These are phyloP conservation scores for Operophtera brumata DNA, from an alignment of 2,888 invertebrate genomes.

Conservation along the genomic window DNA sequence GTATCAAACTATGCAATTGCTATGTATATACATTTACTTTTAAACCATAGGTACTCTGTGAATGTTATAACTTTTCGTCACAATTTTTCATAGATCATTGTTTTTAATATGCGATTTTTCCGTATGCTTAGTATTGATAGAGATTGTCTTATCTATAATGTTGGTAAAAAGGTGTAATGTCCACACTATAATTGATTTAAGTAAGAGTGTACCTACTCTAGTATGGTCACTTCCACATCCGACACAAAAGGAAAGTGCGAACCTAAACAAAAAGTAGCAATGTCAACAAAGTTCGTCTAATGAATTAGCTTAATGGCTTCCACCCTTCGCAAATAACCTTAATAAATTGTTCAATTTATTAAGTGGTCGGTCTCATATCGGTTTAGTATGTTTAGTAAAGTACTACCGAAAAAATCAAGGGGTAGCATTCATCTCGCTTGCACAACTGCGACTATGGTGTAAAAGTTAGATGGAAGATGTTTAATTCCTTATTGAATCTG, in stretches of 20 bases:
- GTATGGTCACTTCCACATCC: neutral
- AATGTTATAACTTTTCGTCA: too few relatives aligned
- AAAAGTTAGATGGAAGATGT: conserved; percentile 25
- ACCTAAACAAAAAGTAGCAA: conserved; percentile 13
- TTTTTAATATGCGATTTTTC: too few relatives aligned
- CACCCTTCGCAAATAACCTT: conserved; percentile 63
- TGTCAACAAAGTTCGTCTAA: conserved; percentile 36
- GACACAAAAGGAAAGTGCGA: neutral
- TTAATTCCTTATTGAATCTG: conserved; percentile 31
- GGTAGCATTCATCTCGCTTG: conserved; percentile 28
- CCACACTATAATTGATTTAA: neutral
- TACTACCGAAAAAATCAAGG: conserved; percentile 25
- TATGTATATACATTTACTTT: too few relatives aligned
- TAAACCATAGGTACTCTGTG: too few relatives aligned
- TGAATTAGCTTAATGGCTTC: conserved; percentile 38
- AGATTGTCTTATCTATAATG: neutral
- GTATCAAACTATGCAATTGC: too few relatives aligned
- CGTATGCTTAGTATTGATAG: neutral
- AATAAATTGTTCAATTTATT: conserved; percentile 78
- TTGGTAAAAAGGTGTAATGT: neutral
- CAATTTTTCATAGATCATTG: too few relatives aligned
- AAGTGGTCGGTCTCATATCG: conserved; percentile 62
- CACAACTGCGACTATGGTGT: conserved; percentile 5
- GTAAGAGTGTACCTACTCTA: neutral
- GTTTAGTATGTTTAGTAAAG: conserved; percentile 52